phyloP scores from a whole-genome alignment of 2,113 vertebrate species.

The Orthonyx spaldingii region DNA sequence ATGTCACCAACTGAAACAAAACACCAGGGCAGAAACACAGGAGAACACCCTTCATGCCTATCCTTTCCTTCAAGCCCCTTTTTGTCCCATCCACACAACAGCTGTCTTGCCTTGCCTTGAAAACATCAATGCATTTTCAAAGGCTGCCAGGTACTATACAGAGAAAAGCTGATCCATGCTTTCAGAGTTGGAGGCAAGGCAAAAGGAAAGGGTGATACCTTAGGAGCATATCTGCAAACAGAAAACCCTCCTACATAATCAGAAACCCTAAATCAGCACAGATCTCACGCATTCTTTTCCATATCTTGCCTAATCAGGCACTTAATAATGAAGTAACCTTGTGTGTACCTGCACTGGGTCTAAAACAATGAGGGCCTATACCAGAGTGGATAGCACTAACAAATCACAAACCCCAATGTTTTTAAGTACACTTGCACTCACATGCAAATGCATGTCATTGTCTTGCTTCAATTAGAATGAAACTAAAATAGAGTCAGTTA shows the following conservation, averaged over 20 bases:
- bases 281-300: not conserved
- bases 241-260: not conserved
- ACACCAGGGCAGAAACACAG: not conserved
- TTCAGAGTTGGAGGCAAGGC: not conserved
- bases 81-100: not conserved
- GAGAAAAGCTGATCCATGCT: not conserved
- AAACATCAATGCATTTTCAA: not conserved
- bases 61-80: not conserved
- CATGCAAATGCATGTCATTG: not conserved
- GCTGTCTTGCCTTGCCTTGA: not conserved
- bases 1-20: not conserved
- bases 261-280: not conserved
- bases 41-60: not conserved
- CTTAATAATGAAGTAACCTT: not conserved
- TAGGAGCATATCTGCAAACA: not conserved
- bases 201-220: not conserved
- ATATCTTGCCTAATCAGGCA: not conserved
- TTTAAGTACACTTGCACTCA: not conserved
- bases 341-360: not conserved
- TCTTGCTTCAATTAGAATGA: not conserved
- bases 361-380: not conserved
- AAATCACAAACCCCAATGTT: not conserved
- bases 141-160: not conserved
- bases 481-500: slow-evolving; percentile 9
- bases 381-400: not conserved